These are phyloP conservation scores for Dinocampus coccinellae DNA, from an alignment of 2,888 invertebrate species.

Conservation along the genomic window DNA sequence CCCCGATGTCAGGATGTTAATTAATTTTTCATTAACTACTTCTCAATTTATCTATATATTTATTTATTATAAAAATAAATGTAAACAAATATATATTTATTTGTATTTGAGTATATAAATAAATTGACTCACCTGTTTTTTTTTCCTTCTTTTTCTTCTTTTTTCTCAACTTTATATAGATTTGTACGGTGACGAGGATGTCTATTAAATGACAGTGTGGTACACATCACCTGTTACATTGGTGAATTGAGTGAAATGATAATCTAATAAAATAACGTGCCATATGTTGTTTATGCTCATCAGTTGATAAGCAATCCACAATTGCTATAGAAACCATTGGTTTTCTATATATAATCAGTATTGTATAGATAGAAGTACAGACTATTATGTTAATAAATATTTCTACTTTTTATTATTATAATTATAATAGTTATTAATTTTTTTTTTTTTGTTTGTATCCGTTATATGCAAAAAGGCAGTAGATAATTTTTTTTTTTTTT, in stretches of 20 bases:
- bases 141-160: neutral
- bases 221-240: neutral
- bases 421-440: neutral
- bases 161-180: neutral
- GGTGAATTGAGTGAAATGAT: slow-evolving; percentile 53
- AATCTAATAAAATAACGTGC: slow-evolving; percentile 59
- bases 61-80: neutral
- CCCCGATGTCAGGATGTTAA: slow-evolving; percentile 2
- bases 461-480: slow-evolving; percentile 1
- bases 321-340: slow-evolving; percentile 59
- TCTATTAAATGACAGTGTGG: slow-evolving; percentile 24
- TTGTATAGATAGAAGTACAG: neutral
- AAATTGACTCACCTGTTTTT: neutral
- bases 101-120: neutral
- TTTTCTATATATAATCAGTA: slow-evolving; percentile 28
- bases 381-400: neutral
- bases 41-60: neutral
- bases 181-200: neutral
- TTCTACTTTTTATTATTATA: too few relatives aligned
- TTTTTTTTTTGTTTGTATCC: neutral
- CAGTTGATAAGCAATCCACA: slow-evolving; percentile 58
- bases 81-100: neutral
- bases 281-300: slow-evolving; percentile 63
- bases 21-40: slow-evolving; percentile 21
- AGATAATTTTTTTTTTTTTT: neutral